phyloP scores from a whole-genome alignment of 1,140 invertebrate genomes.

The Ips nitidus region DNA sequence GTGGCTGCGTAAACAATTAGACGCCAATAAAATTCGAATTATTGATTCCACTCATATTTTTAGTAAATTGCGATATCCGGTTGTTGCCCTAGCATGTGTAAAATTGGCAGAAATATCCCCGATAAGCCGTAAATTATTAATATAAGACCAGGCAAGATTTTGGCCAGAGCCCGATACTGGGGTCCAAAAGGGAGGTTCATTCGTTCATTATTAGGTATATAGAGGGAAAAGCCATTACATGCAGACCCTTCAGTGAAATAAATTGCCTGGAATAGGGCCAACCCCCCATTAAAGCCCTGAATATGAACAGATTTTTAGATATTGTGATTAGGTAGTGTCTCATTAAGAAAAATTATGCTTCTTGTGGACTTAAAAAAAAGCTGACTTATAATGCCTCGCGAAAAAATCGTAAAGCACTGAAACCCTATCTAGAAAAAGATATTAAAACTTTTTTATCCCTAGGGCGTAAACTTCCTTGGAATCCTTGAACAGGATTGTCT shows the following conservation, averaged over 20 bases:
- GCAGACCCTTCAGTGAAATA: constrained; percentile 22
- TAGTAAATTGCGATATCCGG: not conserved
- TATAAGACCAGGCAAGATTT: not conserved
- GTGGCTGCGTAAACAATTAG: not conserved
- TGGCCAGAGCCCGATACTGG: not conserved
- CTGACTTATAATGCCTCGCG: too few relatives aligned
- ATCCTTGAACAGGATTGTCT: not conserved
- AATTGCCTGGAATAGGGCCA: constrained; percentile 25
- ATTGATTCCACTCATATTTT: not conserved
- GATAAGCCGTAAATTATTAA: constrained; percentile 4
- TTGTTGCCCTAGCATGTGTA: not conserved
- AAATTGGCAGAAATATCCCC: not conserved
- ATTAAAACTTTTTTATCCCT: constrained; percentile 2
- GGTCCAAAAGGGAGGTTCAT: constrained; percentile 5
- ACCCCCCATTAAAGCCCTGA: constrained; percentile 17
- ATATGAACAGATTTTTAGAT: constrained; percentile 18
- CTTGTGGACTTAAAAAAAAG: too few relatives aligned
- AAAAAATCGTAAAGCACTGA: not conserved
- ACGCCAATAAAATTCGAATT: not conserved
- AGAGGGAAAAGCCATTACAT: constrained; percentile 27
- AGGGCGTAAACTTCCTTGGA: not conserved
- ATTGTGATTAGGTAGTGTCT: too few relatives aligned
- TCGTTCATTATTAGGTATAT: constrained; percentile 25
- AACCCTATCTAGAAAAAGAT: not conserved
- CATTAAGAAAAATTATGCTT: too few relatives aligned